Evolutionary conservation across 2,888 invertebrate species (phyloP), one percentile per base, ranked within the genome.

Genomic region (Oscheius sp.): DNA sequence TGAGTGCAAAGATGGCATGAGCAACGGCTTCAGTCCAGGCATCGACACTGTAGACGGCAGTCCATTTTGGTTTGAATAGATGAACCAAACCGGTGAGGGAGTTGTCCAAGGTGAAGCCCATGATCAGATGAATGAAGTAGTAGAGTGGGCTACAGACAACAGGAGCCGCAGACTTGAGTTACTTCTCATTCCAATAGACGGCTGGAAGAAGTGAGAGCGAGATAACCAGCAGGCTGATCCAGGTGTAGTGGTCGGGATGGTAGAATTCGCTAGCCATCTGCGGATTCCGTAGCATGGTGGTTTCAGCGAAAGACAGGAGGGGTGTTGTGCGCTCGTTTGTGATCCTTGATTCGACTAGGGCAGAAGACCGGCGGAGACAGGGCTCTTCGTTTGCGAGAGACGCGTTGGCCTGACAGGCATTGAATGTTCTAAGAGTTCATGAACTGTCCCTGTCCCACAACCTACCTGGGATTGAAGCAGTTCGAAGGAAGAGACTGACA

Each of bases 311-410:
- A 2, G 65, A 65, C 11, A 21, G n/a, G 47, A 65, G 50, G 10
- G 65, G 65, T 1, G 65, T 65, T 50, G 47, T 33, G 13, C 65
- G 48, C 29, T 65, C 50, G 29, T 65, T 65, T 2, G 50, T 65
- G 7, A 50, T 33, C 33, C 65, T 48, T 1, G 33, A 50, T 2
- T 48, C 29, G 51, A 50, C 65, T n/a, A 65, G 33, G 33, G 65
- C 10, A 9, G 33, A 29, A 4, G 9, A 47, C 33, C 50, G 65
- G 2, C 33, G 65, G 33, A 50, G 7, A 50, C 65, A 65, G 21
- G 48, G 32, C 21, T 65, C 47, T 2, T 62, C 42, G 21, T n/a
- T 47, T 2, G 42, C n/a, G n/a, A 42, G 42, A 62, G 37, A 10
- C 21, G 11, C 7, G n/a, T 11, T 33, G 11, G 7, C 5, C 35